Evolutionary conservation across 1,140 invertebrate genomes (phyloP).

Genomic region (Drosophila sp.): DNA sequence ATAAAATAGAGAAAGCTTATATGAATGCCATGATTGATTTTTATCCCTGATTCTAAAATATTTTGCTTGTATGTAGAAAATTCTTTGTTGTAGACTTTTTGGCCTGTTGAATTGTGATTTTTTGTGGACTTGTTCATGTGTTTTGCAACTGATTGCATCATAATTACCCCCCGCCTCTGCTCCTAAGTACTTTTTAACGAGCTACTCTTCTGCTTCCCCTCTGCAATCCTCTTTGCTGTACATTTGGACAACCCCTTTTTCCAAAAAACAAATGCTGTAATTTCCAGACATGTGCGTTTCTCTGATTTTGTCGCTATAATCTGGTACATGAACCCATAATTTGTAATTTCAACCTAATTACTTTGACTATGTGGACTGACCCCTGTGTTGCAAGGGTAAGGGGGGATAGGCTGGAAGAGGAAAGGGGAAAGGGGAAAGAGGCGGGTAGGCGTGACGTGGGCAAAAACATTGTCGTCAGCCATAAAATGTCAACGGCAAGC

Average conservation of each 20-base stretch:
- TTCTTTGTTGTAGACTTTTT: neutral
- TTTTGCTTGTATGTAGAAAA: neutral
- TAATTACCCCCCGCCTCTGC: conserved; percentile 65
- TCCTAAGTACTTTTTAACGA: conserved; percentile 81
- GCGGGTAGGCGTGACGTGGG: conserved; percentile 14
- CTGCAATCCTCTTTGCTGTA: conserved; percentile 19
- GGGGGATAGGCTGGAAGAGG: neutral
- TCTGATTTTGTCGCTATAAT: conserved; percentile 76
- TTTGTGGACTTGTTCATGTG: conserved; percentile 47
- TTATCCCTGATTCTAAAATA: no score
- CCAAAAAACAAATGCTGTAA: conserved; percentile 54
- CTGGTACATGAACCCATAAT: conserved; percentile 78
- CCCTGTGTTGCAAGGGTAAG: neutral
- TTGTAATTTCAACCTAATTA: conserved; percentile 82
- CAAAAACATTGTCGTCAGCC: conserved; percentile 68
- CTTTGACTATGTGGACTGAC: conserved; percentile 39
- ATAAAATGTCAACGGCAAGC: conserved; percentile 75
- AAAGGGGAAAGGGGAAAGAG: neutral
- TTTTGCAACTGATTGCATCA: conserved; percentile 73
- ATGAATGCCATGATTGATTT: no score
- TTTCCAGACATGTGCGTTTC: conserved; percentile 56
- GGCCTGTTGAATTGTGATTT: conserved; percentile 66
- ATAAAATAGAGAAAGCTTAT: no score
- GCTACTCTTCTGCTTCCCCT: conserved; percentile 39
- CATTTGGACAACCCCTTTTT: conserved; percentile 41